A percentile compares a stretch with the other conserved stretches of the same genome.
Conservation (phyloP, 2,888 invertebrate genomes). For the Zygothrica quintamaculata region DNA sequence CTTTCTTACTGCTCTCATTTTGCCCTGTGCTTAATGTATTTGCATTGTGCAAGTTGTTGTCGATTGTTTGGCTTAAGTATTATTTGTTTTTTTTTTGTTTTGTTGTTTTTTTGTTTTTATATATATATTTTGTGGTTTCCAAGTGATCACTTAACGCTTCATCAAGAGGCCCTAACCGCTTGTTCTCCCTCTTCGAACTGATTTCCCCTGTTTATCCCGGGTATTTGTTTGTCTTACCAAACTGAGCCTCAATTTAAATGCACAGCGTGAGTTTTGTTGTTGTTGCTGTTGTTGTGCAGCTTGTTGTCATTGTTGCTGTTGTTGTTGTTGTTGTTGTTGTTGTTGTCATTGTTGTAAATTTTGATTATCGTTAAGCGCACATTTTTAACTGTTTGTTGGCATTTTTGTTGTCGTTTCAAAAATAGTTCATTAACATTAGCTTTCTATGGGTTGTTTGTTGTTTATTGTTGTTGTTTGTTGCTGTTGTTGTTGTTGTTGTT, state of each 20-base stretch:
- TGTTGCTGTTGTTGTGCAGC: neutral
- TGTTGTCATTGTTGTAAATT: constrained; percentile 8
- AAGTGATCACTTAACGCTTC: constrained; percentile 42
- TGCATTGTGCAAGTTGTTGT: neutral
- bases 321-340: constrained; percentile 29
- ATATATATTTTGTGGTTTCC: constrained; percentile 32
- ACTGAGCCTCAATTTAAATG: constrained; percentile 49
- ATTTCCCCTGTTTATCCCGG: neutral
- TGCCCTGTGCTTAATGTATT: neutral
- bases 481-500: no score
- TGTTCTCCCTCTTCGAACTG: neutral
- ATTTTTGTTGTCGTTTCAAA: constrained; percentile 45
- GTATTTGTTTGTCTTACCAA: constrained; percentile 33
- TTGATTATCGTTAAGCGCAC: constrained; percentile 60
- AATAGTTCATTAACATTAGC: constrained; percentile 74
- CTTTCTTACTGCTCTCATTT: no score
- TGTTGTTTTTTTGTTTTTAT: neutral
- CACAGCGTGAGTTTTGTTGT: no score
- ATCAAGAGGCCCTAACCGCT: constrained; percentile 22
- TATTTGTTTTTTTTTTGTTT: neutral
- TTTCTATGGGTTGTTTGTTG: constrained; percentile 62
- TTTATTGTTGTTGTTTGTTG: no score
- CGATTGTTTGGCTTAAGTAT: neutral
- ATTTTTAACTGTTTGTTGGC: constrained; percentile 47
- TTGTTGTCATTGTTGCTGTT: no score